Base-by-base conservation (phyloP, 2,113 vertebrate genomes). In the Centropristis striata region DNA sequence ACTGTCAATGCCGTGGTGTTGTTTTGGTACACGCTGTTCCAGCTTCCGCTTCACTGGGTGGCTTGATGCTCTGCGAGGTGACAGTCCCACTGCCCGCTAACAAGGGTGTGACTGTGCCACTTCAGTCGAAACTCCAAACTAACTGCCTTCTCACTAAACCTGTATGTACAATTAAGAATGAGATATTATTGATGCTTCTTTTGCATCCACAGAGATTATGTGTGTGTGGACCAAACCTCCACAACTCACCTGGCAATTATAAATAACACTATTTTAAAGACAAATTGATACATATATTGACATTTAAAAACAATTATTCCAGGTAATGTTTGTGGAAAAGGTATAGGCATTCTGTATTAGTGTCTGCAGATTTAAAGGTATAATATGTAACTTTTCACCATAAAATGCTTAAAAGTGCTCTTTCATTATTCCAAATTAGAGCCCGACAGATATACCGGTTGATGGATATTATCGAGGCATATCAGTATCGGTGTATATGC, bases 11-110 rank as follows among this genome's bases (percentile, higher is more conserved):
- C 3, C 20, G 16, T 51, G 71, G 5, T 49, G 78, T 75, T 86
- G 71, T 79, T 89, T 72, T 86, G 79, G 90, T 57, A 89, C 91
- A 69, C 27, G 13, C 36, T 90, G 92, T 92, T 87, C 89, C 86
- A 46, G 69, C 80, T 85, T 91, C 84, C 58, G 86, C 88, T 80
- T 84, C 69, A 54, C 51, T 60, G 79, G 67, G 8, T 25, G 2
- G 21, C 53, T 27, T 85, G 88, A 93, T 4, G 42, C 5, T 18
- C 61, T 5, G 46, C 2, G 75, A 88, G 79, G 49, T 46, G 92
- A 88, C 92, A 85, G 61, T 32, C 60, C 63, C 57, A 50, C 79
- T 49, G 78, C 21, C 9, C 16, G 53, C 67, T 81, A 88, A 90
- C 89, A 57, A 90, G 90, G 85, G 77, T 25, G 81, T 53, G 81